A percentile compares a stretch with the other conserved stretches of the same genome.
phyloP scores from a whole-genome alignment of 2,113 vertebrate species.

The Tupaia chinensis region DNA sequence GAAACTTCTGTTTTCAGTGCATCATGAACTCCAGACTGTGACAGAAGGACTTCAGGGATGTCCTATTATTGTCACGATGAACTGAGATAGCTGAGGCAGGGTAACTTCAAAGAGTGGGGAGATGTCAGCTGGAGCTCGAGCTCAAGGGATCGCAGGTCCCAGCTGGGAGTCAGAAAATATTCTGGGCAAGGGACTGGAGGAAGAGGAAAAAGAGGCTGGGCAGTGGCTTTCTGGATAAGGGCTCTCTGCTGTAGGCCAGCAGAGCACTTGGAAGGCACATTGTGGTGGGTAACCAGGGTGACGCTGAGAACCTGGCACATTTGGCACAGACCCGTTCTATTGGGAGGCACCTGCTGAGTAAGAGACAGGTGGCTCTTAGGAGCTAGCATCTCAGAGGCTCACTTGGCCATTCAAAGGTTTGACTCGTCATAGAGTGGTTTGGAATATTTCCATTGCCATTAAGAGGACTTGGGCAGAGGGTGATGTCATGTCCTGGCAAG shows the following conservation, averaged over 20 bases:
- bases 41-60: fast-evolving
- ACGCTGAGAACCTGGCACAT: not conserved
- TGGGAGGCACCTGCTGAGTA: not conserved
- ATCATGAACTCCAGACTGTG: not conserved
- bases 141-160: not conserved
- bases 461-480: not conserved
- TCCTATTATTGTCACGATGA: not conserved
- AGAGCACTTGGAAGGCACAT: not conserved
- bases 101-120: not conserved
- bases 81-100: not conserved
- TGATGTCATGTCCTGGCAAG: not conserved
- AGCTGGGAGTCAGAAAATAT: not conserved
- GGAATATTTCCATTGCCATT: conserved; percentile 13
- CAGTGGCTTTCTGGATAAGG: not conserved
- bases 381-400: not conserved
- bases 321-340: not conserved
- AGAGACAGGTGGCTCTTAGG: not conserved
- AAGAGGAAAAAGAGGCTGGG: not conserved
- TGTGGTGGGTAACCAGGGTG: not conserved
- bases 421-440: conserved; percentile 54
- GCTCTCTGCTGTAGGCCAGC: not conserved
- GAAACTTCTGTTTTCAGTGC: not conserved
- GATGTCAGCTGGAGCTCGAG: not conserved
- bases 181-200: not conserved
- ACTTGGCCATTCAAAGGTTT: conserved; percentile 6